A percentile compares a stretch with the other conserved stretches of the same genome.
Evolutionary conservation across 2,888 invertebrate genomes (phyloP).

Genomic region (Temnothorax unifasciatus): DNA sequence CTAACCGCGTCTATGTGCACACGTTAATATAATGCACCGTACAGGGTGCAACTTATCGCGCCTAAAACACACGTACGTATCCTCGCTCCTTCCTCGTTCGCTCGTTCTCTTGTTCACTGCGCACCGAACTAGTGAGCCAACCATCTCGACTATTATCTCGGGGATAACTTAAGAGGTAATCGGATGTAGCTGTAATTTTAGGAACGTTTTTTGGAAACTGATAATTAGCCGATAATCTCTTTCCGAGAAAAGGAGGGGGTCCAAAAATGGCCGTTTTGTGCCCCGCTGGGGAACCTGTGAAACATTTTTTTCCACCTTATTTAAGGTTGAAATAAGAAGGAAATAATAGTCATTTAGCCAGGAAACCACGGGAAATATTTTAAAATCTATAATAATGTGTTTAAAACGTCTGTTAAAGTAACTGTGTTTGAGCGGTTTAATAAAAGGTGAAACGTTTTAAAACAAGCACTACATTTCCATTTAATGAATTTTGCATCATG

Average conservation of each 20-base stretch:
- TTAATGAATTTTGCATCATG: too few species aligned
- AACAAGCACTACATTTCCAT: too few species aligned
- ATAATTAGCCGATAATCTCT: slow-evolving; percentile 52
- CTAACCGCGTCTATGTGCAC: slow-evolving; percentile 36
- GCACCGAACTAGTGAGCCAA: background rate
- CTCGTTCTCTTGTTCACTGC: slow-evolving; percentile 25
- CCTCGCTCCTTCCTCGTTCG: background rate
- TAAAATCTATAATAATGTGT: too few species aligned
- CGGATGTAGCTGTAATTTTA: slow-evolving; percentile 31
- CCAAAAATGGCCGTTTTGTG: too few species aligned
- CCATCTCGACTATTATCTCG: background rate
- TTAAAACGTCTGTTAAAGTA: too few species aligned
- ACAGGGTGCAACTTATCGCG: slow-evolving; percentile 42
- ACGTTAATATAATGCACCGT: slow-evolving; percentile 47
- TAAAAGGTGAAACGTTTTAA: too few species aligned
- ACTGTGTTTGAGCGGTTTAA: too few species aligned
- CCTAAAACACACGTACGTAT: slow-evolving; percentile 27
- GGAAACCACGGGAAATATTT: too few species aligned
- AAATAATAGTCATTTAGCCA: too few species aligned
- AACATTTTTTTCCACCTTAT: too few species aligned
- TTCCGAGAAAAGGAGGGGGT: slow-evolving; percentile 25
- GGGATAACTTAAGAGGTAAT: slow-evolving; percentile 13
- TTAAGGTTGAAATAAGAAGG: too few species aligned
- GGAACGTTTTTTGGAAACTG: slow-evolving; percentile 36
- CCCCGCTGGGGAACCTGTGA: too few species aligned